phyloP scores from a whole-genome alignment of 2,888 invertebrate genomes.

The Aphodius sticticus region DNA sequence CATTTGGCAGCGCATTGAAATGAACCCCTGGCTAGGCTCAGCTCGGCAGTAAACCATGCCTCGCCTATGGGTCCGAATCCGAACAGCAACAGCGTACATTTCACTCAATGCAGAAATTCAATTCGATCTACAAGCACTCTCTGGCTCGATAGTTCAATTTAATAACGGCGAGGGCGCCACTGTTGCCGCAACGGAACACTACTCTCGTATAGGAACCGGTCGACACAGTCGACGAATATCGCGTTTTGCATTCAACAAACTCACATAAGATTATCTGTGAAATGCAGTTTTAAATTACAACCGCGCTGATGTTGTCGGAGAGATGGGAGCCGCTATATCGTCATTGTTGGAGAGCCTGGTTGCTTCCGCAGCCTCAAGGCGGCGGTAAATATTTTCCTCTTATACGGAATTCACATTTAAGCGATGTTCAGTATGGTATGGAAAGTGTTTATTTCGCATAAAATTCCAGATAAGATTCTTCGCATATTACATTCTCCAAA shows the following conservation, averaged over 20 bases:
- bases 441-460: too few species aligned
- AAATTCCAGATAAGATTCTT: too few species aligned
- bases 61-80: neutral
- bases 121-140: slow-evolving; percentile 4
- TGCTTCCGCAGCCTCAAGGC: neutral
- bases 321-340: neutral
- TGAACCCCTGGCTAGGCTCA: neutral
- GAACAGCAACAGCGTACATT: neutral
- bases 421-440: too few species aligned
- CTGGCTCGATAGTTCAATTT: slow-evolving; percentile 19
- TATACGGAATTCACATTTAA: neutral
- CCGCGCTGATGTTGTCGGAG: neutral
- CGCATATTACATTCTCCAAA: too few species aligned
- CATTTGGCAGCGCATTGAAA: slow-evolving; percentile 4
- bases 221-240: neutral
- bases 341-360: too few species aligned
- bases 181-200: neutral
- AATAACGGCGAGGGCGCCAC: slow-evolving; percentile 13
- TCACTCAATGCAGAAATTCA: neutral
- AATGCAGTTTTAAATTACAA: slow-evolving; percentile 21
- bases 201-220: neutral
- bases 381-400: slow-evolving; percentile 24
- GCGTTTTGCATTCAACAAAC: slow-evolving; percentile 20
- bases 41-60: neutral
- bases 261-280: slow-evolving; percentile 21